phyloP scores from a whole-genome alignment of 2,113 vertebrate genomes.

The Chloroceryle aenea region DNA sequence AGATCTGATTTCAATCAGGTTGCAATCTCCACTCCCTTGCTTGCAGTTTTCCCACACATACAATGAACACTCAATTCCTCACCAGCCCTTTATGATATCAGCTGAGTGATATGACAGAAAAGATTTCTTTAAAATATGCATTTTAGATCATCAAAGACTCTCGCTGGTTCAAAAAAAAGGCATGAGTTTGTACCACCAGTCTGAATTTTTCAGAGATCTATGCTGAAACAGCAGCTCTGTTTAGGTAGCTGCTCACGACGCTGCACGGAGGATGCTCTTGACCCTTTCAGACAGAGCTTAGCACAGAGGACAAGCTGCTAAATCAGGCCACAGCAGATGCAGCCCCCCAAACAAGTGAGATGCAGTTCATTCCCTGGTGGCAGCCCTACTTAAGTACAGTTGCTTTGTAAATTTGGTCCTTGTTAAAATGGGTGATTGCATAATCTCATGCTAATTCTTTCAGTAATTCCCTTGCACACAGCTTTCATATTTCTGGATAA shows the following conservation, averaged over 20 bases:
- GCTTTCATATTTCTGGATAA: slow-evolving; percentile 70
- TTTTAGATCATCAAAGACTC: not conserved
- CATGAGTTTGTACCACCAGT: not conserved
- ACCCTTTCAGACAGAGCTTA: not conserved
- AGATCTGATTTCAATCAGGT: not conserved
- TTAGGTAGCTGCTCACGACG: accelerated
- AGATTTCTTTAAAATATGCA: not conserved
- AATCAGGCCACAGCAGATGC: not conserved
- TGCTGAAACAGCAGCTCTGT: not conserved
- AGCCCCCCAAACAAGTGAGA: not conserved
- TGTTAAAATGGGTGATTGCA: slow-evolving; percentile 47
- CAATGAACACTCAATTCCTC: not conserved
- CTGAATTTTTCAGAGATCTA: not conserved
- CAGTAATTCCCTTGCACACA: slow-evolving; percentile 60
- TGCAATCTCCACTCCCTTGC: not conserved
- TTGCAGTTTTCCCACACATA: accelerated
- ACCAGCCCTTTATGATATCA: not conserved
- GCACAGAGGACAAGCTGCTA: not conserved
- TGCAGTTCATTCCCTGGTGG: not conserved
- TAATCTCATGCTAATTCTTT: slow-evolving; percentile 70
- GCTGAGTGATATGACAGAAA: not conserved
- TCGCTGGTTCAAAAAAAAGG: not conserved
- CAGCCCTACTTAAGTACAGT: not conserved
- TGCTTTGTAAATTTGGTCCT: slow-evolving; percentile 20
- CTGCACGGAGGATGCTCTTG: not conserved